Evolutionary conservation across 2,888 invertebrate genomes (phyloP), one percentile per base, ranked within the genome.

Genomic region (Eupeodes luniger): DNA sequence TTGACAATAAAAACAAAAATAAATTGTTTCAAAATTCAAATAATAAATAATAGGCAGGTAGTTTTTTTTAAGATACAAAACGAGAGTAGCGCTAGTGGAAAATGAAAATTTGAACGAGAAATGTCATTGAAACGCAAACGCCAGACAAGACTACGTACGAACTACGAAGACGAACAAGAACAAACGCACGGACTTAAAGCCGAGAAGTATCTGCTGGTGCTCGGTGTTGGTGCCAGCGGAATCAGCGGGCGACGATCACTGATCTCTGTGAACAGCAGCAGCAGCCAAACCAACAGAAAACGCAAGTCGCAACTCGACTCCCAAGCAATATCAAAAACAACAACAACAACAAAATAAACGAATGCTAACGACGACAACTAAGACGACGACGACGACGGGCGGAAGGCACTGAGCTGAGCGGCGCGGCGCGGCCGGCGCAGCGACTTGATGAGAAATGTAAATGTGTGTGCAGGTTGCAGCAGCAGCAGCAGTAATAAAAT

Each of bases 191-290:
- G 84, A 84, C 62, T 87, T 62, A 81, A 61, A 70, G 84, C 51
- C 80, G 80, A 87, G 67, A 84, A 74, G 77, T 87, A 84, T 87
- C 87, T 87, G 84, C 44, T 62, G 67, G 72, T 27, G 27, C 27
- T 27, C 27, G 2, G 27, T 87, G 84, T 34, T 62, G 67, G 72
- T 67, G 67, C 64, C 70, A 81, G 61, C 67, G 76, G 59, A 87
- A 76, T 80, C 79, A 83, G 70, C 85, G 62, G 72, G 57, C 84
- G 72, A 67, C 84, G 84, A 87, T 87, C 87, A 77, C 87, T 84
- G 80, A 87, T 81, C 87, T 84, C 72, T 80, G 80, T 47, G 72
- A 59, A 83, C 55, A 70, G 70, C 70, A 70, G 59, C 79, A 62
- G 62, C 67, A 67, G 57, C 81, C 27, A 27, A 66, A 55, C 75